Evolutionary conservation across 2,888 invertebrate species (phyloP).

Genomic region (Acleris holmiana): DNA sequence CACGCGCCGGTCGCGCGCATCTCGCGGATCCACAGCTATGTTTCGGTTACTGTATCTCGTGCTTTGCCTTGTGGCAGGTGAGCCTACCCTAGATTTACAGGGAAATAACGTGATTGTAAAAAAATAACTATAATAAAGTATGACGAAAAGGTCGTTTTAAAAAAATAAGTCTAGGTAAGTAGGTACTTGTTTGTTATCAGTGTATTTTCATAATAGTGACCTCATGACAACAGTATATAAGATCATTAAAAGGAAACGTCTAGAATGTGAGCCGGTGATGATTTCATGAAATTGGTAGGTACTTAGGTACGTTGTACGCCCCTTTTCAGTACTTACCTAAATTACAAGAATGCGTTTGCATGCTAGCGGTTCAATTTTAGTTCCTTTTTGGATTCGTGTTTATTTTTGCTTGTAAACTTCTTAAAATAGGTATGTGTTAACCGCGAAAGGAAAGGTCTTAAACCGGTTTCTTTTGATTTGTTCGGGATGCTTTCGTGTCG

Average conservation of each 20-base stretch:
- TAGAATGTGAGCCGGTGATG: conserved; percentile 15
- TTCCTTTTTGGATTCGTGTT: conserved; percentile 1
- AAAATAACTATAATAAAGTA: too few species aligned
- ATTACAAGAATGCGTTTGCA: not conserved
- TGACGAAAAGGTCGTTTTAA: not conserved
- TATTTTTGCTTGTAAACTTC: not conserved
- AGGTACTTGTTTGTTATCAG: not conserved
- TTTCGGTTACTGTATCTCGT: conserved; percentile 54
- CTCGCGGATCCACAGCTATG: conserved; percentile 44
- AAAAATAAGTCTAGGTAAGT: not conserved
- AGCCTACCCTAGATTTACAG: conserved; percentile 36
- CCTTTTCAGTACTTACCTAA: conserved; percentile 5
- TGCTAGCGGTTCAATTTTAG: not conserved
- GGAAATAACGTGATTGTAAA: too few species aligned
- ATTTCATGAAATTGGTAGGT: conserved; percentile 21
- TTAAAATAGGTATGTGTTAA: not conserved
- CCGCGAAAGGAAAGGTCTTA: not conserved
- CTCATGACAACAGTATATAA: not conserved
- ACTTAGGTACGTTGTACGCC: too few species aligned
- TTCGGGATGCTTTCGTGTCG: too few species aligned
- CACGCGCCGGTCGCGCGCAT: conserved; percentile 42
- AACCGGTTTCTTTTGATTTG: not conserved
- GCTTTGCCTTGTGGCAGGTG: conserved; percentile 70
- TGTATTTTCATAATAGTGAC: not conserved
- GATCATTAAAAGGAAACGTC: conserved; percentile 3